Evolutionary conservation across 1,140 invertebrate genomes (phyloP), one percentile per base, ranked within the genome.

Genomic region (Pinna nobilis): DNA sequence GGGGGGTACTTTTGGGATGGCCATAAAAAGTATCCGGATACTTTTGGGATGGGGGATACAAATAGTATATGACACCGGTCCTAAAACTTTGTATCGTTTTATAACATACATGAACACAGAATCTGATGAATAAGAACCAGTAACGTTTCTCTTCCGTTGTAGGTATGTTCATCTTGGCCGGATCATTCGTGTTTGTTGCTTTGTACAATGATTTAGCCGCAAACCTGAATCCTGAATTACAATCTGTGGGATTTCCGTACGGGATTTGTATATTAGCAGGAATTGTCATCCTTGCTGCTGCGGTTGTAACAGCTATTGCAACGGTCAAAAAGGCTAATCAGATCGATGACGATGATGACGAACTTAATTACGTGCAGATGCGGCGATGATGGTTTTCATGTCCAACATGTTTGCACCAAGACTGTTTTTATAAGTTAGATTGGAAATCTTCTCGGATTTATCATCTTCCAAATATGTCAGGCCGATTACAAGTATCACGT

Each of bases 221-320:
- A 33, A 50, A 39, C 44, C 35, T 69, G 18, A 32, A 30, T 30
- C 9, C 41, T 3, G 33, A 50, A 13, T 28, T 33, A 28, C 39
- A 61, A 18, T 50, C 53, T n/a, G 7, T 51, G 11, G 65, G 47
- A 25, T 66, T 66, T 23, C 63, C 63, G 25, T 60, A 49, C 30
- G 64, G 64, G 63, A 37, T 74, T 28, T 67, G 65, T 23, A 74
- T 74, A 23, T 60, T 74, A 1, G 55, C 71, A 2, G 71, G 71
- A 51, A 33, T 74, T 33, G 28, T 74, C 25, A 28, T 47, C 15
- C 60, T 74, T 30, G 44, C 57, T 13, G 71, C 71, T 6, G 33
- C 71, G 33, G 37, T 67, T 13, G 41, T 74, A 20, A 74, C 71
- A 23, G 71, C 53, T 28, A 44, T 67, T 4, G 64, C 55, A 18